phyloP scores from a whole-genome alignment of 1,140 invertebrate genomes.

The Agrilus planipennis region DNA sequence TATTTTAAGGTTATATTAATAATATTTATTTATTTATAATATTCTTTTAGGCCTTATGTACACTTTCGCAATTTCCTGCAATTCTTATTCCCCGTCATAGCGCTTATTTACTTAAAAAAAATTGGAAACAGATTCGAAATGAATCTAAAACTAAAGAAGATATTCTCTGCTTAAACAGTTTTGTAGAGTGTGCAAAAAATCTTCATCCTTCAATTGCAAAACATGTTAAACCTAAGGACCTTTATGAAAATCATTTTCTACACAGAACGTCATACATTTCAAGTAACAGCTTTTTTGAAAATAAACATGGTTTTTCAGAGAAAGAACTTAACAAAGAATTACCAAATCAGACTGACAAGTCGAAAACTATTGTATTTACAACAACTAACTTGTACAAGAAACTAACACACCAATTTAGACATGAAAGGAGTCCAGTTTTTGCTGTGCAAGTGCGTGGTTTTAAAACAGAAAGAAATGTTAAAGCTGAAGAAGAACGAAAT shows the following conservation, averaged over 20 bases:
- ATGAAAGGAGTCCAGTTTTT: conserved; percentile 34
- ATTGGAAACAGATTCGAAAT: conserved; percentile 14
- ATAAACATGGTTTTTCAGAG: conserved; percentile 30
- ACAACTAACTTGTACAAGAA: conserved; percentile 23
- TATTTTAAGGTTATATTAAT: conserved; percentile 6
- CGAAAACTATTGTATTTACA: conserved; percentile 5
- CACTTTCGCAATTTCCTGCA: conserved; percentile 27
- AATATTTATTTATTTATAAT: conserved; percentile 2
- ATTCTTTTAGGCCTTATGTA: conserved; percentile 26
- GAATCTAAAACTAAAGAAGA: conserved; percentile 5
- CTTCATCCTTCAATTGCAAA: conserved; percentile 27
- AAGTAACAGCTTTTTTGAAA: conserved; percentile 29
- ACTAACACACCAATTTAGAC: conserved; percentile 17
- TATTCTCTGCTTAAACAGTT: conserved; percentile 28
- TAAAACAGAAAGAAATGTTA: conserved; percentile 59
- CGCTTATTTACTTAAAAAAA: conserved; percentile 29
- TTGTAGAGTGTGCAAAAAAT: conserved; percentile 28
- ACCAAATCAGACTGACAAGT: conserved; percentile 19
- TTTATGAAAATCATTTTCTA: conserved; percentile 23
- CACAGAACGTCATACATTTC: conserved; percentile 30
- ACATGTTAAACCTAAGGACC: conserved; percentile 20
- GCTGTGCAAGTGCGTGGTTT: conserved; percentile 50
- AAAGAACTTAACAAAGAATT: conserved; percentile 13
- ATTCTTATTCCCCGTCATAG: conserved; percentile 29
- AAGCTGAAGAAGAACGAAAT: conserved; percentile 56